These are phyloP conservation scores for Coelopa pilipes DNA, from an alignment of 2,888 invertebrate genomes.

Conservation along the genomic window DNA sequence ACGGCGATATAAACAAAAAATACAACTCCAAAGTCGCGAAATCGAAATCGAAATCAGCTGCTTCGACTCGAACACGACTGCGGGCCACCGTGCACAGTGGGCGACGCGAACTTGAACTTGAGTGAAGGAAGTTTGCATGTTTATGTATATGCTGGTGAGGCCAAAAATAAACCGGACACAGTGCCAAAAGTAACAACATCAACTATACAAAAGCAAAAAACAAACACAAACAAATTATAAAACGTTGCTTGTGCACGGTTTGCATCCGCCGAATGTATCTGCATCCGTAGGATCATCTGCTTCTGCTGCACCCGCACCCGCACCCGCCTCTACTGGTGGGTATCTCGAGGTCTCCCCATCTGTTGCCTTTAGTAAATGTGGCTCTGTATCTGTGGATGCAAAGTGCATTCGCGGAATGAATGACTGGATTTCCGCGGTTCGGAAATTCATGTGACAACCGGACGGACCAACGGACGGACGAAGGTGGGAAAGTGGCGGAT, in stretches of 20 bases:
- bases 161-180: neutral
- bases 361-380: no score
- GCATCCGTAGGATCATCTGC: no score
- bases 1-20: neutral
- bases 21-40: neutral
- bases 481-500: no score
- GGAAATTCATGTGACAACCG: neutral
- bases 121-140: neutral
- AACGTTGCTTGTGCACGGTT: neutral
- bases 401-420: neutral
- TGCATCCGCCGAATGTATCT: neutral
- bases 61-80: no score
- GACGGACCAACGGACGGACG: neutral
- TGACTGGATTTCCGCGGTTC: neutral
- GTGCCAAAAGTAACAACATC: constrained; percentile 7
- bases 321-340: no score
- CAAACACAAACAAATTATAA: neutral
- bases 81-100: no score
- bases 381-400: neutral
- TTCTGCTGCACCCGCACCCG: no score
- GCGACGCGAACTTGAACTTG: constrained; percentile 25
- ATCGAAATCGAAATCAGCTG: no score
- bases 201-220: no score
- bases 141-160: neutral
- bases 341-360: no score